Conservation (phyloP, 2,888 invertebrate genomes). For the Synergus laeviventris region DNA sequence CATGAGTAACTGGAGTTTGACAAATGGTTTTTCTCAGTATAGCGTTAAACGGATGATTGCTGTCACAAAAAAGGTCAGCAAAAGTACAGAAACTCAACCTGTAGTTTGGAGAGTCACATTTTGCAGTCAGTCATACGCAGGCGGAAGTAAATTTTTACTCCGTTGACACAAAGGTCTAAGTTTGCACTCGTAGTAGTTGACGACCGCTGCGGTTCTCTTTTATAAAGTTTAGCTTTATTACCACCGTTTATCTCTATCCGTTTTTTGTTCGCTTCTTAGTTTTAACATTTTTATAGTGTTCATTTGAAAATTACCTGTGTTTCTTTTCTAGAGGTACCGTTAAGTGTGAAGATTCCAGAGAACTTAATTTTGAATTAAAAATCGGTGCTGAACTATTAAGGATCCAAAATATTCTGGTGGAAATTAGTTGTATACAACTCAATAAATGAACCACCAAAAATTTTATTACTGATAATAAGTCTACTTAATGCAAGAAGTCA, state of each 20-base stretch:
- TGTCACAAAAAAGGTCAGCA: background rate
- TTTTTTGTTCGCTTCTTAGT: background rate
- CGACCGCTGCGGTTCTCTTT: background rate
- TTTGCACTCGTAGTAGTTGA: background rate
- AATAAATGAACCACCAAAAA: too few relatives aligned
- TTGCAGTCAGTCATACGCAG: background rate
- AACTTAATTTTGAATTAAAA: background rate
- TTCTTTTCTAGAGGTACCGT: background rate
- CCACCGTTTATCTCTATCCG: background rate
- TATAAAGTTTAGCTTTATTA: background rate
- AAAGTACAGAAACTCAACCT: background rate
- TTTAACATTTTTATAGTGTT: background rate
- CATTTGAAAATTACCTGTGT: background rate
- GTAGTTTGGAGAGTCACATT: background rate
- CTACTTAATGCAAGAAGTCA: too few relatives aligned
- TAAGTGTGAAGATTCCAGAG: background rate
- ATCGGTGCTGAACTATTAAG: background rate
- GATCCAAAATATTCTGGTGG: too few relatives aligned
- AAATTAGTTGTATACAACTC: too few relatives aligned
- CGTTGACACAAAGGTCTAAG: background rate
- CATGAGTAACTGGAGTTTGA: slow-evolving; percentile 16
- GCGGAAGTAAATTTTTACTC: background rate
- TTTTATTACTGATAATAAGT: too few relatives aligned
- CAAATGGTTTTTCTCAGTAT: slow-evolving; percentile 11
- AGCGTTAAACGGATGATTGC: background rate